Evolutionary conservation across 1,140 invertebrate genomes (phyloP).

Genomic region (Bombus turneri): DNA sequence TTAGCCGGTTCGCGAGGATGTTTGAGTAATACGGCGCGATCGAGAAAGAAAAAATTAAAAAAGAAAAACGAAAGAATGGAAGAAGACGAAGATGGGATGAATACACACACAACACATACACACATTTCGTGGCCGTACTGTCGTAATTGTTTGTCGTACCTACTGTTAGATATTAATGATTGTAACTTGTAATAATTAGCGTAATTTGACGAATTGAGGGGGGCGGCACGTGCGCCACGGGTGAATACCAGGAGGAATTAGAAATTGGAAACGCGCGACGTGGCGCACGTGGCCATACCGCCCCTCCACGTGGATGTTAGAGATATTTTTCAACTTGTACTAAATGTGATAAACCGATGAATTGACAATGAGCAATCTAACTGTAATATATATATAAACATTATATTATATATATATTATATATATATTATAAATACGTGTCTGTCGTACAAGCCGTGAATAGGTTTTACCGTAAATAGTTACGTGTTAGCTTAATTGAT

Average conservation of each 20-base stretch:
- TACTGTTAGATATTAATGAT: constrained; percentile 73
- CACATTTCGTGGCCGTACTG: constrained; percentile 72
- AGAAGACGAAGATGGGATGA: constrained; percentile 30
- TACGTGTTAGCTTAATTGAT: constrained; percentile 74
- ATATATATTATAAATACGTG: constrained; percentile 68
- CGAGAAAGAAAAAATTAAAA: not conserved
- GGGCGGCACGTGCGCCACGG: constrained; percentile 16
- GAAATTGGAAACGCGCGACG: not conserved
- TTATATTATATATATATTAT: constrained; percentile 59
- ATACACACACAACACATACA: constrained; percentile 8
- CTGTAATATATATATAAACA: constrained; percentile 75
- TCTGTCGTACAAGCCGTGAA: constrained; percentile 79
- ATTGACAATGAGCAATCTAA: constrained; percentile 83
- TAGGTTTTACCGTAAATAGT: constrained; percentile 76
- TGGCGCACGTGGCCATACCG: constrained; percentile 24
- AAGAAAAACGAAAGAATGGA: not conserved
- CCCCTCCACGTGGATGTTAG: constrained; percentile 77
- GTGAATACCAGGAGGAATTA: not conserved
- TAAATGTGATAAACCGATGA: constrained; percentile 83
- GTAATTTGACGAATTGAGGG: constrained; percentile 47
- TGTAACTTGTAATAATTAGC: constrained; percentile 63
- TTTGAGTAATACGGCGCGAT: not conserved
- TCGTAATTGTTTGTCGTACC: constrained; percentile 79
- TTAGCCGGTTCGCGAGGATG: constrained; percentile 53
- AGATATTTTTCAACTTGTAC: constrained; percentile 83